Base-by-base conservation (phyloP, 2,797 vertebrate species). In the Selene dorsalis region DNA sequence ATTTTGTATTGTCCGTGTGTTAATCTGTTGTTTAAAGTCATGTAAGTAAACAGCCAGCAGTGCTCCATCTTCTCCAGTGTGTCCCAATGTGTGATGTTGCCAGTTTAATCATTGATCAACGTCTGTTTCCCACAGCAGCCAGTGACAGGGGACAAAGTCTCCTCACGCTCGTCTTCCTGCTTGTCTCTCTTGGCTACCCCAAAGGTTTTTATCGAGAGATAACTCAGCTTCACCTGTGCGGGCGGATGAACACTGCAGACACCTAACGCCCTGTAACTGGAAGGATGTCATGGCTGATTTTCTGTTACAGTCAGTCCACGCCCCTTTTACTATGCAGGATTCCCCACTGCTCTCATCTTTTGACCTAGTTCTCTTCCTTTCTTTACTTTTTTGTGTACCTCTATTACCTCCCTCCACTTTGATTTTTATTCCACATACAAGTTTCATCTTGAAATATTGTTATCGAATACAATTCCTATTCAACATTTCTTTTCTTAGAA, bases 101-200 rank as follows among this genome's bases (percentile, higher is more conserved):
- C 70, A 68, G 79, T 87, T 91, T 83, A 87, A 91, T 89, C 79
- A 87, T 79, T 88, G 73, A 87, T 85, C 77, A 43, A 60, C 20
- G 22, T 55, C 55, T 56, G 50, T 83, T 80, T 87, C 71, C 75
- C 52, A 80, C 77, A 80, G 75, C 75, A 82, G 76, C 60, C 58
- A 9, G 52, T 3, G 14, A 48, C 68, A 73, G 35, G 73, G 72
- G 61, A 81, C 85, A 87, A 81, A 87, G 79, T 86, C 84, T 84
- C 73, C 28, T 77, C 73, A 22, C 24, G 2, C 41, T 67, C 47
- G 17, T 67, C 30, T 59, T 50, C 73, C 72, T 73, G 32, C 38
- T 35, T 9, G 9, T 59, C 45, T 60, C 50, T 73, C 6, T 56
- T 26, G 10, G 26, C n/a, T 79, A 47, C 52, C 55, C 57, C 65